A percentile compares a stretch with the other conserved stretches of the same genome.
phyloP scores from a whole-genome alignment of 2,797 vertebrate genomes.

The Phylloscopus collybita region DNA sequence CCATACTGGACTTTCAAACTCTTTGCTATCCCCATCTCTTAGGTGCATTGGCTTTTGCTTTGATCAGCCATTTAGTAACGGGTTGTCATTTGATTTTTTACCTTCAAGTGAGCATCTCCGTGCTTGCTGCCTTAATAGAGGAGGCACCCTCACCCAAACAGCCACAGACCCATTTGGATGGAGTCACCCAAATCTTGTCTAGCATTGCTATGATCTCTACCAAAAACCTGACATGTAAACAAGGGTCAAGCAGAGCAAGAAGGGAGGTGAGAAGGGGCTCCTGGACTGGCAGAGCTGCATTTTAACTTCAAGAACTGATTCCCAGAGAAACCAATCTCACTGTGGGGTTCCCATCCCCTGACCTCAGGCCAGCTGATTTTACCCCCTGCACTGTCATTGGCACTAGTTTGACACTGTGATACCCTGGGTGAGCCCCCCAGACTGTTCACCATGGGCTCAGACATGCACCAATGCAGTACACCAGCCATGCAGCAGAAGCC shows the following conservation, averaged over 20 bases:
- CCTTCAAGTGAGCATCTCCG: background rate
- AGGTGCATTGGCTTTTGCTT: background rate
- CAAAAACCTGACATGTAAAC: background rate
- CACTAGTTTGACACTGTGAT: accelerated
- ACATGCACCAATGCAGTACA: accelerated
- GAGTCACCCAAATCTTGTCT: background rate
- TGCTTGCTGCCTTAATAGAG: background rate
- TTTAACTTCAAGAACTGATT: background rate
- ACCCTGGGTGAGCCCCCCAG: background rate
- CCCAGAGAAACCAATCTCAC: background rate
- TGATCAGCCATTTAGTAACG: background rate
- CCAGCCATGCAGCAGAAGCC: background rate
- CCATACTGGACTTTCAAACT: background rate
- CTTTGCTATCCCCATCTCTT: background rate
- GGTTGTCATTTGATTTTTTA: background rate
- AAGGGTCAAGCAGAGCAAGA: background rate
- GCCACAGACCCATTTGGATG: background rate
- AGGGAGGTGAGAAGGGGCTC: background rate
- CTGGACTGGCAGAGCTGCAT: background rate
- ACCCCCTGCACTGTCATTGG: background rate
- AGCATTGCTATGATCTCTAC: background rate
- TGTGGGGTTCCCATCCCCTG: too few relatives aligned
- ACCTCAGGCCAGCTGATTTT: background rate
- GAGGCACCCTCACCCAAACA: background rate
- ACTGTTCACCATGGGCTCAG: background rate